phyloP scores from a whole-genome alignment of 2,888 invertebrate species.

The Iselma pallidipennis region DNA sequence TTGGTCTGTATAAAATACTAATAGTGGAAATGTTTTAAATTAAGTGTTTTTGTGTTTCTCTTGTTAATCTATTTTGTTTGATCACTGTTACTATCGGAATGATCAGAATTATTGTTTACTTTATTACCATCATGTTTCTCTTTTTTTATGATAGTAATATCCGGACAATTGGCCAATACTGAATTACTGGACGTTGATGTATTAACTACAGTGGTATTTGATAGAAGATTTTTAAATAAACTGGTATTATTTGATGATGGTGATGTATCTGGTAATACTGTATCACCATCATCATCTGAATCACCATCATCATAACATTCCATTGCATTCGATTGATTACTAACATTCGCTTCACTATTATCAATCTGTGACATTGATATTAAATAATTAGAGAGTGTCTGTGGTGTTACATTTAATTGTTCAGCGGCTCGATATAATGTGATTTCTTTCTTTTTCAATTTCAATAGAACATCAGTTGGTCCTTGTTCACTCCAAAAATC shows the following conservation, averaged over 20 bases:
- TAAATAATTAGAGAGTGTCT: constrained; percentile 72
- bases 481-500: constrained; percentile 82
- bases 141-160: constrained; percentile 65
- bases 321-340: constrained; percentile 54
- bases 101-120: constrained; percentile 56
- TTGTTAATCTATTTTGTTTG: constrained; percentile 41
- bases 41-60: constrained; percentile 8
- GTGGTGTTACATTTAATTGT: constrained; percentile 75
- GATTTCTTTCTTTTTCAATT: constrained; percentile 73
- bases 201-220: constrained; percentile 17
- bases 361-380: constrained; percentile 63
- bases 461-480: constrained; percentile 72
- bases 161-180: constrained; percentile 61
- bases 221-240: constrained; percentile 39
- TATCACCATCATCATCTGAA: constrained; percentile 57
- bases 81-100: constrained; percentile 53
- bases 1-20: constrained; percentile 59
- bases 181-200: constrained; percentile 52
- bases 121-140: constrained; percentile 59
- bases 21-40: constrained; percentile 49
- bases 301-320: constrained; percentile 55
- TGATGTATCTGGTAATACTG: constrained; percentile 55
- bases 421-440: constrained; percentile 74
- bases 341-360: constrained; percentile 52
- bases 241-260: constrained; percentile 55